Base-by-base conservation (phyloP, 2,113 vertebrate species). In the Percopsis transmontana region DNA sequence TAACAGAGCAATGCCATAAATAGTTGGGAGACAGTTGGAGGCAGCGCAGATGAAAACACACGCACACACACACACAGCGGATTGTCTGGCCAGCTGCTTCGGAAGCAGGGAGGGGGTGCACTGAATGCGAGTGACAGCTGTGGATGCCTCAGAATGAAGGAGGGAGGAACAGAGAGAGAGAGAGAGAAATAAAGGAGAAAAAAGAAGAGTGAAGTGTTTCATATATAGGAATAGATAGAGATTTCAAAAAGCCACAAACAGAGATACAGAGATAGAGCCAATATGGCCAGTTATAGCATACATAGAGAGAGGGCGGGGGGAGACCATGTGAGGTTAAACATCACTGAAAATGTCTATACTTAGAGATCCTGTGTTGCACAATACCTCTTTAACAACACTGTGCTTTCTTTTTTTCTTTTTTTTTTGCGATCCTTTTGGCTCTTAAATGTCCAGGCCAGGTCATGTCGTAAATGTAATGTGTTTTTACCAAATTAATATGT, bases 321-420 rank as follows among this genome's bases (percentile, higher is more conserved):
- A 41, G 57, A 74, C n/a, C 80, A 82, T 84, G 85, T 77, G 84
- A 88, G 73, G 62, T 50, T 68, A 82, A 88, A 82, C 70, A 83
- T 78, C 84, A 86, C 71, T 73, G 57, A 4, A 19, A 64, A 51
- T 2, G 45, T 70, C 77, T 86, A 89, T 84, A 83, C 76, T 82
- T 85, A 83, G 86, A 89, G 77, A 85, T 90, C 84, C 86, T 87
- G 87, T 84, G 67, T 91, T 90, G 74, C 79, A 78, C 87, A 91
- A 91, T 81, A 40, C 40, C 61, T 57, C 80, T 88, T 81, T 80
- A 77, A 84, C 83, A 89, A 90, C 62, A 58, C 51, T 40, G 48
- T 54, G 20, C 15, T 53, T 20, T 68, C 67, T 70, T 64, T 58
- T 61, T 65, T 70, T 74, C 61, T 54, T 20, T 18, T 54, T 74